Evolutionary conservation across 1,140 invertebrate species (phyloP).

Genomic region (Hycleus cichorii): DNA sequence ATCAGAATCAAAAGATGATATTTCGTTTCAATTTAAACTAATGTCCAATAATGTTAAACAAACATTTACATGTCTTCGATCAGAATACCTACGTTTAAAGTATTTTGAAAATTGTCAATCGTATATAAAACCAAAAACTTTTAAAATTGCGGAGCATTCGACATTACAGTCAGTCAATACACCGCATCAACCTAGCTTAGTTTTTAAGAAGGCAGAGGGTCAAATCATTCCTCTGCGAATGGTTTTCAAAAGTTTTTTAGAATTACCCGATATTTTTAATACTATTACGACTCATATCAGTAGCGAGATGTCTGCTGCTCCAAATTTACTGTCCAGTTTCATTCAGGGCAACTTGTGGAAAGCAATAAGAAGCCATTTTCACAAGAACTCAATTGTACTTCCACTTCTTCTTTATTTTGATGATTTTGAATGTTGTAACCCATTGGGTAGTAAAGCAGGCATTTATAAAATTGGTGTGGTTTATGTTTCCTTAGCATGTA

Average conservation of each 20-base stretch:
- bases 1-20: not conserved
- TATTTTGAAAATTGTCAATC: not conserved
- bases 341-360: constrained; percentile 33
- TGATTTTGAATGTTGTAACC: constrained; percentile 34
- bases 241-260: not conserved
- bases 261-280: constrained; percentile 6
- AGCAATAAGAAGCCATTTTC: constrained; percentile 15
- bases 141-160: too few species aligned
- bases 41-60: not conserved
- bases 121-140: too few species aligned
- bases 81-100: constrained; percentile 1
- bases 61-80: not conserved
- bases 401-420: constrained; percentile 22
- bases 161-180: too few species aligned
- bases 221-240: not conserved
- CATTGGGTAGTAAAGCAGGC: constrained; percentile 30
- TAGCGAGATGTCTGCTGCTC: not conserved
- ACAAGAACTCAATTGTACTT: constrained; percentile 24
- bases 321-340: constrained; percentile 17
- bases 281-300: constrained; percentile 24
- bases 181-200: not conserved
- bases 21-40: not conserved
- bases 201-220: not conserved
- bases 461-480: constrained; percentile 32
- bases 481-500: constrained; percentile 29